phyloP scores from a whole-genome alignment of 2,113 vertebrate species.

The Oncorhynchus mykiss region DNA sequence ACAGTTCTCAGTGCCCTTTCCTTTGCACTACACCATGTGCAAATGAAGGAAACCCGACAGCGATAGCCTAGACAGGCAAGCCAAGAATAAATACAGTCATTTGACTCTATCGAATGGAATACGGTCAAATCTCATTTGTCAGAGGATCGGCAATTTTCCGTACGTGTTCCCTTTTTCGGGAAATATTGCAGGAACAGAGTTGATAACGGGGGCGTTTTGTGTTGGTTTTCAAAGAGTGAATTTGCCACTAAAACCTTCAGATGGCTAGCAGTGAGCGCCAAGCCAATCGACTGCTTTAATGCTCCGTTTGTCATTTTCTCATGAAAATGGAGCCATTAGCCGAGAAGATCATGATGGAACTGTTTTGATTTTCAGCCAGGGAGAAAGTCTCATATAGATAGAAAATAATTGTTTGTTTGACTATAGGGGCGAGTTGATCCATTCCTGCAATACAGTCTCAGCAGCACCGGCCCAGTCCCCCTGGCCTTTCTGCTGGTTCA shows the following conservation, averaged over 20 bases:
- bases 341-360: no score
- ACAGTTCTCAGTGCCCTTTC: constrained; percentile 14
- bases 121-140: neutral
- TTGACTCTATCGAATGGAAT: neutral
- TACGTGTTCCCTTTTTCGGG: neutral
- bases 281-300: no score
- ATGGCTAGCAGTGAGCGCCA: neutral
- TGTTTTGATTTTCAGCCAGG: no score
- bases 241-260: neutral
- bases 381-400: no score
- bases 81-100: neutral
- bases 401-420: no score
- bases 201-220: neutral
- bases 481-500: neutral
- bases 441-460: neutral
- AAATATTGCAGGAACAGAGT: neutral
- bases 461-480: neutral
- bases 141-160: neutral
- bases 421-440: no score
- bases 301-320: no score
- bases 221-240: neutral
- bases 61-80: neutral
- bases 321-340: no score
- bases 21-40: constrained; percentile 5
- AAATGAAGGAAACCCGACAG: constrained; percentile 3